A percentile compares a stretch with the other conserved stretches of the same genome.
phyloP scores from a whole-genome alignment of 2,797 vertebrate genomes.

The Echiichthys vipera region DNA sequence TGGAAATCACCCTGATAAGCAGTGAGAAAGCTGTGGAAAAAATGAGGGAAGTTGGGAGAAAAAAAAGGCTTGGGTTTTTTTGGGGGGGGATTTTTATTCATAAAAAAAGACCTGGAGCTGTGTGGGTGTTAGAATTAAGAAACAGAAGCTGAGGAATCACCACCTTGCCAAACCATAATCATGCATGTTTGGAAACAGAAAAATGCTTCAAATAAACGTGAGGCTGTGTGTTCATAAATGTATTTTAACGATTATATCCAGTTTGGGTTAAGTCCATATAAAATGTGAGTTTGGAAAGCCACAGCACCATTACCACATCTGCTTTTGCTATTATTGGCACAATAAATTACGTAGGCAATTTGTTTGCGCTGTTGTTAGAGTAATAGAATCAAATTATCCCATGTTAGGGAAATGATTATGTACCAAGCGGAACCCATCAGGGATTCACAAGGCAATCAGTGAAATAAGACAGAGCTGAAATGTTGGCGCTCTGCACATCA shows the following conservation, averaged over 20 bases:
- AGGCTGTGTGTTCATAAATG: conserved; percentile 71
- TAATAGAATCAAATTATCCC: conserved; percentile 83
- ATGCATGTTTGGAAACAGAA: conserved; percentile 73
- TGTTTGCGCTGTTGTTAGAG: conserved; percentile 83
- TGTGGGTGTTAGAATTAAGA: conserved; percentile 62
- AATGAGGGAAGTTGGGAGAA: conserved; percentile 44
- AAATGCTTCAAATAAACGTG: conserved; percentile 57
- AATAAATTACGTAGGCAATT: conserved; percentile 84
- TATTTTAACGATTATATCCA: conserved; percentile 72
- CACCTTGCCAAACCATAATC: conserved; percentile 73
- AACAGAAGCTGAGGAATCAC: conserved; percentile 61
- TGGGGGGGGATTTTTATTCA: no score
- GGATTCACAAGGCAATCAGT: conserved; percentile 81
- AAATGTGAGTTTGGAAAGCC: conserved; percentile 76
- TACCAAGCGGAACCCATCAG: conserved; percentile 80
- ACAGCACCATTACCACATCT: conserved; percentile 78
- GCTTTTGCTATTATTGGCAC: conserved; percentile 83
- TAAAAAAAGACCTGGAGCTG: conserved; percentile 60
- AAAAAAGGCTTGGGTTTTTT: conserved; percentile 8
- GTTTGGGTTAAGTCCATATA: conserved; percentile 75
- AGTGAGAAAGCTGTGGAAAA: conserved; percentile 47
- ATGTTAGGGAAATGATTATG: conserved; percentile 83
- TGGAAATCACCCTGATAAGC: conserved; percentile 56
- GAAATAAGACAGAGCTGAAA: conserved; percentile 77
- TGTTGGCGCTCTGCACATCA: conserved; percentile 66